These are phyloP conservation scores for Eulithis prunata DNA, from an alignment of 2,888 invertebrate species.

Conservation along the genomic window DNA sequence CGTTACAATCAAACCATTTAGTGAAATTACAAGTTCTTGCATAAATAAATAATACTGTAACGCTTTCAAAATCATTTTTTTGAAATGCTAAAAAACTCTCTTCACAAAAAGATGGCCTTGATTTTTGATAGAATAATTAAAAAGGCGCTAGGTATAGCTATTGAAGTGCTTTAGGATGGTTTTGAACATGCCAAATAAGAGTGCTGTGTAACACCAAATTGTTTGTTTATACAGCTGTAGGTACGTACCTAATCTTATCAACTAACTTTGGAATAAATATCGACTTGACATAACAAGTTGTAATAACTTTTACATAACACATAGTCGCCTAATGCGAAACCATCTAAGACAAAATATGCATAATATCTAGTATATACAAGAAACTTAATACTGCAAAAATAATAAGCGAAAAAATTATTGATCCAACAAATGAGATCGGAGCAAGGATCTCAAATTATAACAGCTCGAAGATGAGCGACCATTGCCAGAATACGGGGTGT, in stretches of 20 bases:
- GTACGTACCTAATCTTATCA: background rate
- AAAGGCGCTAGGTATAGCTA: too few relatives aligned
- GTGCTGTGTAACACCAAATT: background rate
- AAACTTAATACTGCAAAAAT: too few relatives aligned
- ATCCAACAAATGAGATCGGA: too few relatives aligned
- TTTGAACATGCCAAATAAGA: too few relatives aligned
- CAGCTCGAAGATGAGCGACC: background rate
- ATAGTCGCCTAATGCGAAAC: background rate
- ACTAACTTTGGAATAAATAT: background rate
- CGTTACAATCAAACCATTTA: background rate
- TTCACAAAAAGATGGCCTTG: too few relatives aligned
- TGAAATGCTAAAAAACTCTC: too few relatives aligned
- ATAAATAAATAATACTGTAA: too few relatives aligned
- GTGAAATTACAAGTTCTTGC: background rate
- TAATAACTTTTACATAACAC: background rate
- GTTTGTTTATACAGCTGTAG: slow-evolving; percentile 1
- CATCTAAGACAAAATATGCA: background rate
- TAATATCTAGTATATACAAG: too few relatives aligned
- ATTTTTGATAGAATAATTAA: too few relatives aligned
- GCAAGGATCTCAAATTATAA: slow-evolving; percentile 10
- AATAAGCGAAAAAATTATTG: too few relatives aligned
- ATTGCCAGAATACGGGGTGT: background rate
- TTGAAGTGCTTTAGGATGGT: too few relatives aligned
- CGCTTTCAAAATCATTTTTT: too few relatives aligned
- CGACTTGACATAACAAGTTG: background rate